Conservation (phyloP, 30 jellyfish, hydroid and myxozoan species). For the Morbakka virulenta region DNA sequence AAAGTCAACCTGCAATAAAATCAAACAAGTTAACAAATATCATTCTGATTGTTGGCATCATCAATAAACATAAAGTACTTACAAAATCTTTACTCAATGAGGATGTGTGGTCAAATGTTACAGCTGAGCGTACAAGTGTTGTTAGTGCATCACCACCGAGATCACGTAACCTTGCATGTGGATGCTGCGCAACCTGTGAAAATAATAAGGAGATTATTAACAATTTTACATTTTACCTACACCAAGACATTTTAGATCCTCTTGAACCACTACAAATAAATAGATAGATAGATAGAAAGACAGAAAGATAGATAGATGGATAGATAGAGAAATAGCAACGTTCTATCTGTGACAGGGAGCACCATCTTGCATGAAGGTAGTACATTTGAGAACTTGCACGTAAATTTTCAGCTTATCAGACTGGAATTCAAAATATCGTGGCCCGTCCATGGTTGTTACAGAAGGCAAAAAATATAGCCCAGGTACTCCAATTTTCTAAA, state of each 20-base stretch:
- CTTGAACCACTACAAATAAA: background rate
- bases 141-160: slow-evolving; percentile 98
- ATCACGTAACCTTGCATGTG: slow-evolving; percentile 86
- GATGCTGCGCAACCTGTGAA: slow-evolving; percentile 84
- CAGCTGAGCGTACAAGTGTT: slow-evolving; percentile 68
- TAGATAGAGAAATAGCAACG: no score
- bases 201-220: background rate
- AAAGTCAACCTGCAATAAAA: background rate
- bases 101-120: slow-evolving; percentile 58
- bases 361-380: no score
- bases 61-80: background rate
- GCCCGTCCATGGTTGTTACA: no score
- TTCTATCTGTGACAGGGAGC: no score
- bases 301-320: no score
- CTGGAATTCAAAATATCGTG: no score
- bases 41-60: no score
- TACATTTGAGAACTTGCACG: no score
- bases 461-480: no score
- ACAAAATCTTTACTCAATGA: slow-evolving; percentile 81
- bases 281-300: background rate
- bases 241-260: background rate
- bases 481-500: no score
- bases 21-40: no score
- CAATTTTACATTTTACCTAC: background rate
- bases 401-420: no score